Percentiles rank a stretch among this genome's conserved stretches.
These are phyloP conservation scores for Acipenser ruthenus DNA, from an alignment of 2,797 vertebrate genomes.

Conservation along the genomic window DNA sequence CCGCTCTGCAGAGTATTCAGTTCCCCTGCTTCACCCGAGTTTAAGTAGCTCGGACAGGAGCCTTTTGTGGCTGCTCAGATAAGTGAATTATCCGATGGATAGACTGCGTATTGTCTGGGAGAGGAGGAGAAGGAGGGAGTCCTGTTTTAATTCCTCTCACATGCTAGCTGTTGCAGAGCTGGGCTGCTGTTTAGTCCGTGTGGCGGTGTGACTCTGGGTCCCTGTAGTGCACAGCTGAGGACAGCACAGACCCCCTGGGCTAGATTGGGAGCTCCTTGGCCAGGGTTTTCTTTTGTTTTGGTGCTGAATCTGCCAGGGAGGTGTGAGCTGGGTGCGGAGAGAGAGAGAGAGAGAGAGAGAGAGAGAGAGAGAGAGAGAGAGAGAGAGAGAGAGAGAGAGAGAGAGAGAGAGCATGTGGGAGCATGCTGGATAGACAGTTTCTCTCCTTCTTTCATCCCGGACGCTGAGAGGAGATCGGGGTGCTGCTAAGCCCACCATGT, in stretches of 20 bases:
- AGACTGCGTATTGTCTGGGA: conserved; percentile 2
- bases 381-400: not conserved
- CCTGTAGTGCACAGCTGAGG: not conserved
- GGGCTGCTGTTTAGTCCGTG: conserved; percentile 14
- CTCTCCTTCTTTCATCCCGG: conserved; percentile 16
- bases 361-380: not conserved
- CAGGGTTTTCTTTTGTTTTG: conserved; percentile 17
- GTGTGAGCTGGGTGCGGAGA: conserved; percentile 26
- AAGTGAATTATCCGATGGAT: conserved; percentile 7
- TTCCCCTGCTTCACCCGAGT: too few relatives aligned
- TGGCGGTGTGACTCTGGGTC: conserved; percentile 7
- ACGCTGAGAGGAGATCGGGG: conserved; percentile 21
- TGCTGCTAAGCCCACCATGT: conserved; percentile 33
- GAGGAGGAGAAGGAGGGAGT: conserved; percentile 8
- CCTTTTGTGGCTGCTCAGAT: not conserved
- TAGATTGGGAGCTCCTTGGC: not conserved
- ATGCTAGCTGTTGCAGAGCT: conserved; percentile 48
- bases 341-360: not conserved
- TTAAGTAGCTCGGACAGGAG: too few relatives aligned
- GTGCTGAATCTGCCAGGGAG: conserved; percentile 33
- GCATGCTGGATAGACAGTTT: conserved; percentile 12
- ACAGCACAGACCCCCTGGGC: too few relatives aligned
- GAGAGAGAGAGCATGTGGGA: conserved; percentile 8
- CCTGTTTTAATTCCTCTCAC: conserved; percentile 53
- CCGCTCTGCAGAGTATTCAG: too few relatives aligned